phyloP scores from a whole-genome alignment of 2,113 vertebrate genomes.

The Synodontis membranacea region DNA sequence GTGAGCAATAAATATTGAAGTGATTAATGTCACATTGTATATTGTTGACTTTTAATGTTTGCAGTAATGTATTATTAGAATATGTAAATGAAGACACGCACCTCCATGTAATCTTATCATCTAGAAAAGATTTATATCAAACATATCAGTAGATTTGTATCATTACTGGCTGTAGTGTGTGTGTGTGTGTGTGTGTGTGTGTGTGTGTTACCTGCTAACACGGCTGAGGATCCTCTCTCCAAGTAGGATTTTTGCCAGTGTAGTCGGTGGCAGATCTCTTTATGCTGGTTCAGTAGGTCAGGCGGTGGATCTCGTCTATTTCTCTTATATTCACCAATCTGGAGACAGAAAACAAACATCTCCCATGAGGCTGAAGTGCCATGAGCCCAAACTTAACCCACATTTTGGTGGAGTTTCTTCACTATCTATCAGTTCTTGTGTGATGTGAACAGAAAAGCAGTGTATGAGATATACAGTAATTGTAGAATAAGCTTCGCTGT shows the following conservation, averaged over 20 bases:
- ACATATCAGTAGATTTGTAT: neutral
- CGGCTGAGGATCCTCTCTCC: slow-evolving; percentile 70
- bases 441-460: neutral
- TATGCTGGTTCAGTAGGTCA: slow-evolving; percentile 77
- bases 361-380: neutral
- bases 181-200: slow-evolving; percentile 30
- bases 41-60: too few relatives aligned
- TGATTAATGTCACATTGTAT: too few relatives aligned
- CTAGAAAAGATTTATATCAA: too few relatives aligned
- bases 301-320: slow-evolving; percentile 71
- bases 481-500: neutral
- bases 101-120: neutral
- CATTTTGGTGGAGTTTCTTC: neutral
- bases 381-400: neutral
- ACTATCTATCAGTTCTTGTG: neutral
- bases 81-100: neutral
- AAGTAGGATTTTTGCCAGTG: slow-evolving; percentile 85
- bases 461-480: neutral
- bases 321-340: slow-evolving; percentile 78
- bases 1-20: neutral
- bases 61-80: too few relatives aligned
- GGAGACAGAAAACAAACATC: slow-evolving; percentile 35
- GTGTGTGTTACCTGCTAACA: slow-evolving; percentile 72
- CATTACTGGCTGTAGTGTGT: neutral
- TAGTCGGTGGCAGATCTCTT: slow-evolving; percentile 75